Evolutionary conservation across 2,888 invertebrate species (phyloP).

Genomic region (Conistra vaccinii): DNA sequence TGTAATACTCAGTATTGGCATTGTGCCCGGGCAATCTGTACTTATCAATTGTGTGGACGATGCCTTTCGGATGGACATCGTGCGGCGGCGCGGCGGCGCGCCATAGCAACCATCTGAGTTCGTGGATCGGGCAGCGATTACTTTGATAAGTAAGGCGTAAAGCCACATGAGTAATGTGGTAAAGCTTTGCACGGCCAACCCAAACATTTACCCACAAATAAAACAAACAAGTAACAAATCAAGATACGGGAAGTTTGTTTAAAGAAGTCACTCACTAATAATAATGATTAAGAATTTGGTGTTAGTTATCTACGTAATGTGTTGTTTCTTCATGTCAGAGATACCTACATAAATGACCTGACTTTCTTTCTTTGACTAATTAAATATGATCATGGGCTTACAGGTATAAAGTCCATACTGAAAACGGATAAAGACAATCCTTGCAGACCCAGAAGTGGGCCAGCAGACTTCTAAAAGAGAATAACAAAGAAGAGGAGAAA

Average conservation of each 20-base stretch:
- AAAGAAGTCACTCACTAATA: not conserved
- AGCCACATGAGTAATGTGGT: not conserved
- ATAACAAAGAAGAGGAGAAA: not conserved
- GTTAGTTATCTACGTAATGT: not conserved
- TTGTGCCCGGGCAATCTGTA: slow-evolving; percentile 38
- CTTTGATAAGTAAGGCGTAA: not conserved
- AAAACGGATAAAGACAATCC: not conserved
- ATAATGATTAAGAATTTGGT: not conserved
- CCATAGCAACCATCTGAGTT: slow-evolving; percentile 11
- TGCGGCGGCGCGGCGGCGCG: not conserved
- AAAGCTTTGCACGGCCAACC: slow-evolving; percentile 4
- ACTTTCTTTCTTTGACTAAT: not conserved
- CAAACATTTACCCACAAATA: slow-evolving; percentile 10
- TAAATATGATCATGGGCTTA: not conserved
- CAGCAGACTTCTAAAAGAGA: not conserved
- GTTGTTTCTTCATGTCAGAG: not conserved
- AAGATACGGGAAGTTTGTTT: slow-evolving; percentile 1
- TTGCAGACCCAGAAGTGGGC: not conserved
- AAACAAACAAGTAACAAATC: slow-evolving; percentile 21
- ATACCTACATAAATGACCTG: not conserved
- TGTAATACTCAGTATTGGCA: slow-evolving; percentile 40
- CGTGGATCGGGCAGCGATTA: slow-evolving; percentile 14
- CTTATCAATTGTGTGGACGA: slow-evolving; percentile 30
- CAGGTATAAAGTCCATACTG: too few species aligned
- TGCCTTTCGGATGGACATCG: slow-evolving; percentile 5